Percentiles rank a stretch among this genome's conserved stretches.
Conservation (phyloP, 2,113 vertebrate genomes). For the Crotalus viridis region DNA sequence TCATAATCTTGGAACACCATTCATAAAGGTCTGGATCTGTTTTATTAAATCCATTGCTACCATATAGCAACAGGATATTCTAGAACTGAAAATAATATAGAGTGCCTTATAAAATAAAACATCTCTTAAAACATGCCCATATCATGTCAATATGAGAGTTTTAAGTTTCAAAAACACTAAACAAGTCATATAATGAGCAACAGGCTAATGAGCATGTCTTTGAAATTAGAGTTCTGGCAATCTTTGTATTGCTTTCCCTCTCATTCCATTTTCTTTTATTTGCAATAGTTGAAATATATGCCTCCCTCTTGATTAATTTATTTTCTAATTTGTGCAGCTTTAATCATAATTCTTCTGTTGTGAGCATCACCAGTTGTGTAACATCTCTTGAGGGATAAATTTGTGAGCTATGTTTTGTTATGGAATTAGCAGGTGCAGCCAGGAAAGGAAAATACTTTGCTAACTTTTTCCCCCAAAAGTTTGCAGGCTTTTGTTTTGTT, state of each 20-base stretch:
- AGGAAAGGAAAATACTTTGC: neutral
- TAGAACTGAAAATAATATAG: neutral
- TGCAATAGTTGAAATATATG: neutral
- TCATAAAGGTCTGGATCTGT: neutral
- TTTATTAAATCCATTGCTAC: neutral
- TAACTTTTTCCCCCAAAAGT: neutral
- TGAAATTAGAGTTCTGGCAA: neutral
- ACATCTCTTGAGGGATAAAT: neutral
- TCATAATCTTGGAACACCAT: neutral
- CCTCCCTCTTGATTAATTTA: neutral
- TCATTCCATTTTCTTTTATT: neutral
- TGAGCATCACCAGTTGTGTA: constrained; percentile 8
- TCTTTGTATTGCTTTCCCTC: neutral
- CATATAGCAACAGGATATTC: neutral
- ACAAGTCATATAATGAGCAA: neutral
- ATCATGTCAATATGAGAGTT: neutral
- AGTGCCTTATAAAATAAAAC: neutral
- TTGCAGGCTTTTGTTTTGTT: neutral
- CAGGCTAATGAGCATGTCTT: neutral
- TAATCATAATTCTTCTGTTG: neutral
- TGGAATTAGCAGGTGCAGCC: constrained; percentile 8
- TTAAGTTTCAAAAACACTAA: neutral
- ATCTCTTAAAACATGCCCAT: neutral
- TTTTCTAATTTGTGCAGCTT: constrained; percentile 35
- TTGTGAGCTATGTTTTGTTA: constrained; percentile 26